phyloP scores from a whole-genome alignment of 2,888 invertebrate genomes.

The Pilophorus perplexus region DNA sequence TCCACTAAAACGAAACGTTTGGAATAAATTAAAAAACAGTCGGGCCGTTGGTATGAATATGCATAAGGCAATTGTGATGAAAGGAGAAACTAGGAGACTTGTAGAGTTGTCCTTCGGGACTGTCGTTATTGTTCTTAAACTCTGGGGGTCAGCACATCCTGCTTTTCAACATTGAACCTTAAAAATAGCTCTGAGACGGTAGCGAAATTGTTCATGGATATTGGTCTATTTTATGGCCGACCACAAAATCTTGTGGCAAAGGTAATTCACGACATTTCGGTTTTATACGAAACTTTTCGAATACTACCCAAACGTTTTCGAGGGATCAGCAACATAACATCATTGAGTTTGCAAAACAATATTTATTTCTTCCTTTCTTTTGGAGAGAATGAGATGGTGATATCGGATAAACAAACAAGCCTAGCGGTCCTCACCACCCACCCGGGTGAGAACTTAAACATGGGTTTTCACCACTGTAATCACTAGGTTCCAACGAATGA shows the following conservation, averaged over 20 bases:
- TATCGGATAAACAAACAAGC: conserved; percentile 29
- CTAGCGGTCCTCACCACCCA: conserved; percentile 7
- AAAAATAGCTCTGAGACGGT: background rate
- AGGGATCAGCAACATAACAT: no score
- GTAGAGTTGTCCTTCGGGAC: conserved; percentile 30
- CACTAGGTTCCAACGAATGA: conserved; percentile 18
- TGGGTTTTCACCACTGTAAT: conserved; percentile 24
- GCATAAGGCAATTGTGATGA: conserved; percentile 38
- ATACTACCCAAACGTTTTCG: background rate
- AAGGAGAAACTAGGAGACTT: conserved; percentile 38
- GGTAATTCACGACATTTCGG: no score
- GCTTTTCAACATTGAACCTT: conserved; percentile 28
- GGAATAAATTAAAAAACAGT: conserved; percentile 32
- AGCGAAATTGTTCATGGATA: background rate
- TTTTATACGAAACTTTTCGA: no score
- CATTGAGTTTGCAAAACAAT: background rate
- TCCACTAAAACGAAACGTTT: conserved; percentile 34
- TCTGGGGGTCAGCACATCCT: conserved; percentile 38
- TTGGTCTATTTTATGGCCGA: background rate
- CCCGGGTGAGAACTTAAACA: conserved; percentile 25
- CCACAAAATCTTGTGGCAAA: no score
- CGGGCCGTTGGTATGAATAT: conserved; percentile 31
- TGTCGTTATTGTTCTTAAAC: conserved; percentile 33
- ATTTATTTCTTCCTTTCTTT: background rate
- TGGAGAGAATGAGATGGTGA: conserved; percentile 16